Evolutionary conservation across 2,797 vertebrate species (phyloP).

Genomic region (Trematomus bernacchii): DNA sequence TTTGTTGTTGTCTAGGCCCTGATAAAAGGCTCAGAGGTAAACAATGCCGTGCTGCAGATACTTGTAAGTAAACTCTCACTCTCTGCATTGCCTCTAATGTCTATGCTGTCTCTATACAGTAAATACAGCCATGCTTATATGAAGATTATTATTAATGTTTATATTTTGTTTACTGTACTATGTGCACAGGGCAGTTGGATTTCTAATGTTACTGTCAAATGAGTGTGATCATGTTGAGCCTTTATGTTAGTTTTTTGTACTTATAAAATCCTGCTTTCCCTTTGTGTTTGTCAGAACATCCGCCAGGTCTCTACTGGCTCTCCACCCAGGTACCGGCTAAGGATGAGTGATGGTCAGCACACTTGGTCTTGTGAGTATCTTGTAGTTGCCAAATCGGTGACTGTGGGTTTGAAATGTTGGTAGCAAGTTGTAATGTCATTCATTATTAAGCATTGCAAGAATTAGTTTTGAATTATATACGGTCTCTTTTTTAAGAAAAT

Average conservation of each 20-base stretch:
- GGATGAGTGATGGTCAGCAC: slow-evolving; percentile 77
- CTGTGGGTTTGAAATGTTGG: neutral
- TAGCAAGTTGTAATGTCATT: neutral
- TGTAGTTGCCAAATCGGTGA: neutral
- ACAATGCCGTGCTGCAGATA: slow-evolving; percentile 70
- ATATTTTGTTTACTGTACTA: neutral
- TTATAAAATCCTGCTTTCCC: neutral
- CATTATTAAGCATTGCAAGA: neutral
- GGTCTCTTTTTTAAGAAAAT: too few relatives aligned
- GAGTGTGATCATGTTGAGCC: neutral
- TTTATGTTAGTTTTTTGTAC: neutral
- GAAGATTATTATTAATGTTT: neutral
- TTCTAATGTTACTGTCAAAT: neutral
- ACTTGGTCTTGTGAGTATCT: slow-evolving; percentile 67
- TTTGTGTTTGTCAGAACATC: slow-evolving; percentile 59
- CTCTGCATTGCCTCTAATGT: too few relatives aligned
- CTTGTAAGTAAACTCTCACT: slow-evolving; percentile 66
- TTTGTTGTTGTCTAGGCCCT: slow-evolving; percentile 70
- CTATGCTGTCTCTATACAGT: neutral
- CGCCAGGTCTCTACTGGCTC: neutral
- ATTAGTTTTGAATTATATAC: too few relatives aligned
- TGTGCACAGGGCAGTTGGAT: neutral
- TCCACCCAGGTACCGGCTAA: slow-evolving; percentile 58
- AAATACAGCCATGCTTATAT: neutral
- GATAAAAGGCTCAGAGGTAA: slow-evolving; percentile 19